Base-by-base conservation (phyloP, 2,888 invertebrate genomes). In the Mesochorus sp. region DNA sequence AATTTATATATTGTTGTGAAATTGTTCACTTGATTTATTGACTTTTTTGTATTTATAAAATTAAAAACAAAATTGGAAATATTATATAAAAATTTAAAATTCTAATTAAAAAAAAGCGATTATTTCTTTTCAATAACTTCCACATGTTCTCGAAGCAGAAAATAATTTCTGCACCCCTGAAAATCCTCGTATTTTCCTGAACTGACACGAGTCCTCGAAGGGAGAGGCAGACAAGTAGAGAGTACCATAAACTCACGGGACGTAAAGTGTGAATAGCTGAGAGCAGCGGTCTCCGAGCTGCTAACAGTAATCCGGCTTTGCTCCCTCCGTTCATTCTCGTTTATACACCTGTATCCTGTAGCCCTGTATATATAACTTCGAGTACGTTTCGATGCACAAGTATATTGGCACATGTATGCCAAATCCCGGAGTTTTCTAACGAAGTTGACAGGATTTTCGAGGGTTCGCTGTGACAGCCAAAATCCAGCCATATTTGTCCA, bases 261-360 rank as follows among this genome's bases (percentile, higher is more conserved):
- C 66, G 79, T 74, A 76, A 81, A 82, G 82, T 80, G 82, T 79
- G 74, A 82, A 82, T 80, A 77, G 76, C 75, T 79, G 80, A 80
- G 79, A 80, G 80, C 82, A 82, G 80, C 74, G 74, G 71, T 82
- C 70, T 77, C 68, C 71, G 80, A 80, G 82, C 75, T 74, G 78
- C 79, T 81, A 85, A 84, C 81, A 77, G 83, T 83, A 84, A 85
- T 85, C 84, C 75, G 74, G 81, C 81, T 84, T 84, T 83, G 59
- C 73, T 70, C 17, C 51, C 70, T 64, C 26, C 77, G 68, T 73
- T 62, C 78, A 57, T 74, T 74, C 68, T 19, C 70, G 42, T 64
- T 70, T 70, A n/a, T n/a, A n/a, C n/a, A n/a, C n/a, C n/a, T n/a
- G n/a, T n/a, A n/a, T n/a, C 31, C 10, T 62, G 55, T 12, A 49